Percentiles rank a stretch among this genome's conserved stretches.
These are phyloP conservation scores for Huso huso DNA, from an alignment of 2,797 vertebrate species.

Conservation along the genomic window DNA sequence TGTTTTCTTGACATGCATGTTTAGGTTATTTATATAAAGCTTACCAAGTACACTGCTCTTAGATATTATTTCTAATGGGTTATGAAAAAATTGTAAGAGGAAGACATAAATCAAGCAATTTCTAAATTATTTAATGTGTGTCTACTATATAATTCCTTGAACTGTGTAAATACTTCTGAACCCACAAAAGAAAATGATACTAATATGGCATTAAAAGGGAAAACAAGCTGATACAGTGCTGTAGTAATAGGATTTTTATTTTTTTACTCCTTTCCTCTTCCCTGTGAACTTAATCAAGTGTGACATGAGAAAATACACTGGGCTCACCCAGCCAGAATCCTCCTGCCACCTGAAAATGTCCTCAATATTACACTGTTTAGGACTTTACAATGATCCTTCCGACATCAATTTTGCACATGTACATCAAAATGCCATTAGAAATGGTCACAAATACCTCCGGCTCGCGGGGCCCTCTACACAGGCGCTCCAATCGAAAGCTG, in stretches of 20 bases:
- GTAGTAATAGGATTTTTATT: slow-evolving; percentile 68
- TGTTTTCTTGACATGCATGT: too few species aligned
- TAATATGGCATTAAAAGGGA: slow-evolving; percentile 75
- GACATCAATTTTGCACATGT: slow-evolving; percentile 82
- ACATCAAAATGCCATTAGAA: slow-evolving; percentile 99
- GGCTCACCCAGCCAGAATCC: slow-evolving; percentile 82
- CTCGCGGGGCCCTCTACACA: slow-evolving; percentile 52
- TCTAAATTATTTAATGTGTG: too few species aligned
- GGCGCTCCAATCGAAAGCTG: slow-evolving; percentile 38
- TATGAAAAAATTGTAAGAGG: too few species aligned
- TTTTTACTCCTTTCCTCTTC: slow-evolving; percentile 60
- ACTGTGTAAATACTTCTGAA: too few species aligned
- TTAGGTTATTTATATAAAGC: too few species aligned
- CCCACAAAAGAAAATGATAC: slow-evolving; percentile 31
- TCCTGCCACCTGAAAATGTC: slow-evolving; percentile 76
- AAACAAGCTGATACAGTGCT: slow-evolving; percentile 69
- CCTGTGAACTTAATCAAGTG: slow-evolving; percentile 95
- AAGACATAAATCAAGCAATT: too few species aligned
- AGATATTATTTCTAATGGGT: too few species aligned
- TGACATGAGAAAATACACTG: slow-evolving; percentile 95
- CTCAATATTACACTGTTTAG: slow-evolving; percentile 63
- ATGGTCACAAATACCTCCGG: slow-evolving; percentile 71
- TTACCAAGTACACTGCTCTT: too few species aligned
- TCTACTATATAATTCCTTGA: too few species aligned
- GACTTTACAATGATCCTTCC: slow-evolving; percentile 67